Base-by-base conservation (phyloP, 64 coral and sea anemone species). In the Pocillopora damicornis region DNA sequence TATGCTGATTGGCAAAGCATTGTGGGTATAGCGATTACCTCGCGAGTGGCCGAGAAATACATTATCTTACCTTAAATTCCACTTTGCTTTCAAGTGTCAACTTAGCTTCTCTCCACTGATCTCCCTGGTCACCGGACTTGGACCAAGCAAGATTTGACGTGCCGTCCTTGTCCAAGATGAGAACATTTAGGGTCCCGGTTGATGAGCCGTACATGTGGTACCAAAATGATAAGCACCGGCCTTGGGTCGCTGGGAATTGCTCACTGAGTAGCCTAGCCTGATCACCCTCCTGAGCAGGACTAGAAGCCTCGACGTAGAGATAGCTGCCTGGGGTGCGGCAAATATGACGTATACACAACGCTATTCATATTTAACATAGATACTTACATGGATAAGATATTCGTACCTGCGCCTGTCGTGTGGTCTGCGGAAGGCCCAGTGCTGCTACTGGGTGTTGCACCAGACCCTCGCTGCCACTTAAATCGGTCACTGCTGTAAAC, bases 201-300 rank as follows among this genome's bases (percentile, higher is more conserved):
- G 38, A 75, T 37, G 90, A 83, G 17, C 94, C 94, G 64, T 92
- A 80, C 94, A 95, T 95, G 80, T 89, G 75, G 59, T 95, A 95
- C 86, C 86, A 92, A 65, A 95, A 95, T 0, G 86, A 88, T n/a
- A 95, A 59, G 67, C 94, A 95, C 17, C 80, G 89, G 17, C 74
- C 86, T 75, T 64, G 42, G 4, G 80, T 75, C 17, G 89, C 18
- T 25, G 81, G 75, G 69, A 95, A 89, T 30, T 51, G 59, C 75
- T 25, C 63, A 51, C 94, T 89, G 15, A 95, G 63, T 63, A 95
- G 75, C 75, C 76, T 85, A 51, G 94, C 90, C 60, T 91, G 92
- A 63, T 89, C 75, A 16, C 90, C 94, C 60, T 81, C 42, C 11
- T 88, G 86, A 38, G 87, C 89, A n/a, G 94, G 90, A 86, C 75